Conservation (phyloP, 2,797 vertebrate species). For the Gobio occitaniae region DNA sequence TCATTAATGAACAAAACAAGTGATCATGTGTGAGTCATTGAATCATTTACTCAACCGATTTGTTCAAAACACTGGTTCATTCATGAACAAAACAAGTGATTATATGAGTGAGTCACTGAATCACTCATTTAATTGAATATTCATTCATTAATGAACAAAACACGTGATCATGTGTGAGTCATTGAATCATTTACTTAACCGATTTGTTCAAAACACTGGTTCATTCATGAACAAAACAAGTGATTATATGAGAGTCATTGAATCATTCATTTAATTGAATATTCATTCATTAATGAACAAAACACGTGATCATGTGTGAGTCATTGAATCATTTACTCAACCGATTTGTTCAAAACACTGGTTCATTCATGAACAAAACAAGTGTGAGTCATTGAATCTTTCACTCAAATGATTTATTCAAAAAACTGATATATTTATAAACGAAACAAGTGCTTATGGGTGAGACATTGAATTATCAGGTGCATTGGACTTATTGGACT, state of each 20-base stretch:
- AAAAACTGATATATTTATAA: not conserved
- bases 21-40: too few relatives aligned
- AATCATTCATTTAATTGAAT: not conserved
- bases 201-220: too few relatives aligned
- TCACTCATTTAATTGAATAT: too few relatives aligned
- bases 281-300: not conserved
- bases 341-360: not conserved
- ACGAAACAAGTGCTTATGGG: too few relatives aligned
- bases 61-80: not conserved
- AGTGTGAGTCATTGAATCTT: not conserved
- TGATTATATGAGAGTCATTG: not conserved
- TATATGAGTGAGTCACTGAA: too few relatives aligned
- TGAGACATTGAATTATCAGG: not conserved
- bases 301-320: not conserved
- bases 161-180: too few relatives aligned
- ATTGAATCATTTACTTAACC: too few relatives aligned
- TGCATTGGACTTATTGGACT: not conserved
- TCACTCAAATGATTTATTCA: not conserved
- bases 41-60: not conserved
- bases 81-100: not conserved
- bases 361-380: not conserved
- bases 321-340: not conserved
- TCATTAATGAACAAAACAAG: too few relatives aligned
- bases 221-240: too few relatives aligned
- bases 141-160: too few relatives aligned